Base-by-base conservation (phyloP, 2,797 vertebrate species). In the Enteromius paludinosus region DNA sequence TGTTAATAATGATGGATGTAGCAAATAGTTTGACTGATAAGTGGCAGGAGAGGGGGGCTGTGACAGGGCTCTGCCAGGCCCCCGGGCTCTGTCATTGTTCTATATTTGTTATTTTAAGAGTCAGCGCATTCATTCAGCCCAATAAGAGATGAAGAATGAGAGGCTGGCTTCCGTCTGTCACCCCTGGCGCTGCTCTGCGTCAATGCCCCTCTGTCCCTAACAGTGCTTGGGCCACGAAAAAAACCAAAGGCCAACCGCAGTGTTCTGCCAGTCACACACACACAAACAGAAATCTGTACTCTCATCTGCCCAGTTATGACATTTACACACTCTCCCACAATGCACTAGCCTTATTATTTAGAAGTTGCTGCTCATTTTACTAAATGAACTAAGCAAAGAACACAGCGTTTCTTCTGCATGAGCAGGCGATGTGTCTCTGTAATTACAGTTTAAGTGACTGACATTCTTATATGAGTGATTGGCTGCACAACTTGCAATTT, bases 101-200 rank as follows among this genome's bases (percentile, higher is more conserved):
- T 78, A 45, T 75, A 45, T 82, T 71, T 82, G 80, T 82, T 85
- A 72, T 68, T 82, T 85, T 78, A 82, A 68, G 68, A 74, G 77
- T 74, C 59, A 47, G 35, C 62, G 20, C 28, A 38, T 84, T 79
- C 61, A 79, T 84, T 84, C 70, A 84, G 76, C 25, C 33, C 45
- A 79, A 79, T 84, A 56, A 56, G 61, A 79, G 23, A 56, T 84
- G 23, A 79, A 84, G 61, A 84, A 79, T 84, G 76, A 78, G 69
- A 20, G 59, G 59, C 76, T 70, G 72, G 56, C 54, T 73, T 83
- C 81, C 64, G 65, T 38, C 73, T 68, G 52, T 25, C 20, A 5
- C 28, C 41, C 81, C 20, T 5, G 47, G 72, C 25, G 28, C 49
- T 73, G 30, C 47, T 82, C 33, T 74, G n/a, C 12, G 18, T 82